Percentiles rank a stretch among this genome's conserved stretches.
These are phyloP conservation scores for Drosophila sordidula DNA, from an alignment of 2,888 invertebrate genomes.

Conservation along the genomic window DNA sequence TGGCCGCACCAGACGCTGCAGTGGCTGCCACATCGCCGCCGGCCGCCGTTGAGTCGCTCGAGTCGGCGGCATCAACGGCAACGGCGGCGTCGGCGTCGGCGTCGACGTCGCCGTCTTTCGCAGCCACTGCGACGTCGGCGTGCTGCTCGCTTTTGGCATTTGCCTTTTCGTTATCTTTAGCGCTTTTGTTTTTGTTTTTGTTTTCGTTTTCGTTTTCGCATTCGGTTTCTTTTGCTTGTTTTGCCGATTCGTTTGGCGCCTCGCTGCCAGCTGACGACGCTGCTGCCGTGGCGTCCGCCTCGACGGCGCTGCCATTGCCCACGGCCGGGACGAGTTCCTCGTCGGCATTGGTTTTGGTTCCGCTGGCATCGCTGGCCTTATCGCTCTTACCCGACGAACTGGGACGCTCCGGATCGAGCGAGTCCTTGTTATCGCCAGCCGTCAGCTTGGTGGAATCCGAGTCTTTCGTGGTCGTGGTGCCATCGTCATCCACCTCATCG, in stretches of 20 bases:
- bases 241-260: conserved; percentile 60
- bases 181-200: conserved; percentile 16
- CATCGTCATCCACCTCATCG: conserved; percentile 85
- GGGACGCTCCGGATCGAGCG: conserved; percentile 85
- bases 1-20: conserved; percentile 39
- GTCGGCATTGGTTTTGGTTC: conserved; percentile 46
- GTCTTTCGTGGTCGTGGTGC: conserved; percentile 85
- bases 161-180: conserved; percentile 29
- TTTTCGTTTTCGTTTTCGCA: conserved; percentile 17
- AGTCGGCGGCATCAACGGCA: conserved; percentile 35
- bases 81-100: neutral
- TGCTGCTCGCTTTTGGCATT: conserved; percentile 34
- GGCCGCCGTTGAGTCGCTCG: conserved; percentile 24
- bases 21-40: conserved; percentile 34
- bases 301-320: conserved; percentile 68
- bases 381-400: conserved; percentile 85
- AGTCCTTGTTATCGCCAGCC: conserved; percentile 83
- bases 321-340: conserved; percentile 45
- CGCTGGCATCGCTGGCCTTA: conserved; percentile 40
- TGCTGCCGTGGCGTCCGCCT: conserved; percentile 51
- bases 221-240: conserved; percentile 37
- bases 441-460: conserved; percentile 84
- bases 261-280: conserved; percentile 44
- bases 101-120: conserved; percentile 5
- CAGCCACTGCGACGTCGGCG: conserved; percentile 43